Evolutionary conservation across 2,888 invertebrate genomes (phyloP).

Genomic region (Aradus depressus): DNA sequence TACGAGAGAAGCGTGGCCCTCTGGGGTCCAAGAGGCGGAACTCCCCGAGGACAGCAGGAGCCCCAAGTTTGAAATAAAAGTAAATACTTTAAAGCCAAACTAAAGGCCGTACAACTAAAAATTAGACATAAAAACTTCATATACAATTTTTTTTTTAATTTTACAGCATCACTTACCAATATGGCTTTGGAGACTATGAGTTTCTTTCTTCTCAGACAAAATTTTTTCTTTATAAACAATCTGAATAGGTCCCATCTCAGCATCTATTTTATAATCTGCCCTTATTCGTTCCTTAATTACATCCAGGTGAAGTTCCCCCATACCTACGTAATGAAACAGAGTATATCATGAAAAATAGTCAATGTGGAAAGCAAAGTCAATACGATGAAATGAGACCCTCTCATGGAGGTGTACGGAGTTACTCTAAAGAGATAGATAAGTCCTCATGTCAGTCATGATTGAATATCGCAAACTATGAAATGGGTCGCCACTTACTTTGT

Average conservation of each 20-base stretch:
- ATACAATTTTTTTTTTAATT: background rate
- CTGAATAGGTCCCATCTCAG: slow-evolving; percentile 79
- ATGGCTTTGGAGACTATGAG: slow-evolving; percentile 47
- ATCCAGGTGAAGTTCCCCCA: slow-evolving; percentile 97
- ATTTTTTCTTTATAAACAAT: slow-evolving; percentile 83
- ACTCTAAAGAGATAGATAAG: background rate
- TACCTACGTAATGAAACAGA: slow-evolving; percentile 47
- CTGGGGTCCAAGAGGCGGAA: too few species aligned
- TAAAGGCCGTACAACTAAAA: background rate
- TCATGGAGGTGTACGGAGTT: too few species aligned
- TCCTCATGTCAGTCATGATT: background rate
- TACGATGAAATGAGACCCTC: too few species aligned
- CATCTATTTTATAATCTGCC: slow-evolving; percentile 83
- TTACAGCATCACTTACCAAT: slow-evolving; percentile 45
- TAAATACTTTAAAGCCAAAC: background rate
- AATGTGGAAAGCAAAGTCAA: background rate
- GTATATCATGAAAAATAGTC: background rate
- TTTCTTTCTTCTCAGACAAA: slow-evolving; percentile 38
- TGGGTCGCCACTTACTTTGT: too few species aligned
- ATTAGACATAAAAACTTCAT: background rate
- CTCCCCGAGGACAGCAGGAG: too few species aligned
- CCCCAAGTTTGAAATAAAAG: too few species aligned
- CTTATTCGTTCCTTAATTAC: slow-evolving; percentile 79
- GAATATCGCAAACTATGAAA: too few species aligned
- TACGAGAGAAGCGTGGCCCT: too few species aligned